Base-by-base conservation (phyloP, 2,113 vertebrate genomes). In the Etheostoma cragini region DNA sequence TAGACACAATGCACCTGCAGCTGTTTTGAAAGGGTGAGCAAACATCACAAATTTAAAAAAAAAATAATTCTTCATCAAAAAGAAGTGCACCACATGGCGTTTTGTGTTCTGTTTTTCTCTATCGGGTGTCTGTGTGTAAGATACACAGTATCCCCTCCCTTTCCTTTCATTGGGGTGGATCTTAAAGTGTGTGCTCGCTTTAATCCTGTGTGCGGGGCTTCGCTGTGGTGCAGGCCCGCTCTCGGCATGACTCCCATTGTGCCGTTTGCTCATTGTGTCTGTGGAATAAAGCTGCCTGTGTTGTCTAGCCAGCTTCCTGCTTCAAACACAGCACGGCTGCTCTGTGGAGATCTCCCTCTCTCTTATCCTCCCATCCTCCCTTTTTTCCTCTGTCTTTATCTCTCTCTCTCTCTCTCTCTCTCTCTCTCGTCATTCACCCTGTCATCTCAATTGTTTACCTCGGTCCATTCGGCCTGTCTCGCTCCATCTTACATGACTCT, bases 251-350 rank as follows among this genome's bases (percentile, higher is more conserved):
- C 86, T 91, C 91, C 93, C 92, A 94, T 95, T 95, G 95, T 95
- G 86, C 88, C 85, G 77, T 83, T 90, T 67, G 61, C 67, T 94
- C 83, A 92, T 95, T 94, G 94, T 95, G 93, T 94, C 91, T 87
- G 86, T 62, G 85, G 91, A 90, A 93, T 93, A 94, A 96, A 92
- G 94, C 94, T 78, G 89, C 87, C 90, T 95, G 91, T 94, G 94
- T 95, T 95, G 93, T 95, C 94, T 94, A 79, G 95, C 94, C 95
- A 96, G 94, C 88, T 95, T 94, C 94, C 93, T 93, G 92, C 88
- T 93, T 94, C 91, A 91, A 93, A 94, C 91, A 80, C 84, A 77
- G 92, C 92, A 85, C 84, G 90, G 88, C 86, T 91, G 90, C 90
- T 94, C 91, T 82, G 85, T 81, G 86, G 88, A 88, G 91, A 90